Evolutionary conservation across 2,113 vertebrate genomes (phyloP).

Genomic region (Lophotis ruficrista): DNA sequence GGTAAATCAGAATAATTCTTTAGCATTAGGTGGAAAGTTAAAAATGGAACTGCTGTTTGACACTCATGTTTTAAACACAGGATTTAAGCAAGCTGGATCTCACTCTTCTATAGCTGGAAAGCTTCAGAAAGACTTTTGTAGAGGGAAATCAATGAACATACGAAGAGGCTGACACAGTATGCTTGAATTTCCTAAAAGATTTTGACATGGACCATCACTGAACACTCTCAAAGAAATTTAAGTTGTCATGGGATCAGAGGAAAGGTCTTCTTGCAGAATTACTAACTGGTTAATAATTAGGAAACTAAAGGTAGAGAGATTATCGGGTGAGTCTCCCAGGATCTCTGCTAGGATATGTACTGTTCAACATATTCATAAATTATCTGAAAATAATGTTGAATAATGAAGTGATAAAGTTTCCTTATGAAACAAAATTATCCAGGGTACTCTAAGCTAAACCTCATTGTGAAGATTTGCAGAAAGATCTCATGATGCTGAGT

Average conservation of each 20-base stretch:
- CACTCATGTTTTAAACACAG: background rate
- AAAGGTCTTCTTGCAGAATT: background rate
- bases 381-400: background rate
- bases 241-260: background rate
- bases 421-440: background rate
- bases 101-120: background rate
- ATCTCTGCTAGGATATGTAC: background rate
- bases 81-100: background rate
- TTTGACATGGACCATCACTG: background rate
- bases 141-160: background rate
- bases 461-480: background rate
- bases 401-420: background rate
- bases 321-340: background rate
- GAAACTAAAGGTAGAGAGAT: background rate
- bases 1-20: background rate
- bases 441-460: background rate
- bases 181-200: background rate
- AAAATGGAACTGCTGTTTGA: background rate
- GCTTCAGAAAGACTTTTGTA: background rate
- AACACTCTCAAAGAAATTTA: background rate
- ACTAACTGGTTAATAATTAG: background rate
- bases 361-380: background rate
- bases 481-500: background rate
- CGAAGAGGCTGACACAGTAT: background rate
- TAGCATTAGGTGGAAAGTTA: background rate